Evolutionary conservation across 2,888 invertebrate genomes (phyloP).

Genomic region (Campoplex capitator): DNA sequence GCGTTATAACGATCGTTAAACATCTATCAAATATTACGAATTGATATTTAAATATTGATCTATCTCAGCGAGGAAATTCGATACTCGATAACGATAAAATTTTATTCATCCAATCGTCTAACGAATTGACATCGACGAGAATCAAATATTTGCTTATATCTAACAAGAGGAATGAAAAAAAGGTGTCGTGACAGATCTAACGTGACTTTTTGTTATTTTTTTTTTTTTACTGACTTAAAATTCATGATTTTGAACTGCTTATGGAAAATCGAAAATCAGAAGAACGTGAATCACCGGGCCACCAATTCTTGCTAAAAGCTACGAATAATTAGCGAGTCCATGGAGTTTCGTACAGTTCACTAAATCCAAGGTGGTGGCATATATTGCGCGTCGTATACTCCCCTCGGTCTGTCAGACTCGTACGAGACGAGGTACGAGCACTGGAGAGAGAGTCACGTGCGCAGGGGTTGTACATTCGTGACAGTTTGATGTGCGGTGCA

Average conservation of each 20-base stretch:
- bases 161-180: no score
- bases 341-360: constrained; percentile 21
- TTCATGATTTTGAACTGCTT: no score
- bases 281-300: constrained; percentile 37
- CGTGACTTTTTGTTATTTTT: neutral
- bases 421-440: constrained; percentile 51
- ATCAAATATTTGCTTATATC: no score
- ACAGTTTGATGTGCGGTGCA: constrained; percentile 38
- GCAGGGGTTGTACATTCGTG: constrained; percentile 49
- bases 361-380: constrained; percentile 15
- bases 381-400: constrained; percentile 46
- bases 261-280: neutral
- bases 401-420: constrained; percentile 58
- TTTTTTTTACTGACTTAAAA: no score
- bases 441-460: constrained; percentile 58
- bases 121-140: no score
- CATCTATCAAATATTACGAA: neutral
- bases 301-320: constrained; percentile 14
- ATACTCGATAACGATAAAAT: neutral
- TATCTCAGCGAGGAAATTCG: neutral
- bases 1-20: no score
- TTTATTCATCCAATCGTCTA: neutral
- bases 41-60: neutral
- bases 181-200: no score
- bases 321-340: constrained; percentile 42